Evolutionary conservation across 1,140 invertebrate species (phyloP), one percentile per base, ranked within the genome.

Genomic region (Drosophila busckii): DNA sequence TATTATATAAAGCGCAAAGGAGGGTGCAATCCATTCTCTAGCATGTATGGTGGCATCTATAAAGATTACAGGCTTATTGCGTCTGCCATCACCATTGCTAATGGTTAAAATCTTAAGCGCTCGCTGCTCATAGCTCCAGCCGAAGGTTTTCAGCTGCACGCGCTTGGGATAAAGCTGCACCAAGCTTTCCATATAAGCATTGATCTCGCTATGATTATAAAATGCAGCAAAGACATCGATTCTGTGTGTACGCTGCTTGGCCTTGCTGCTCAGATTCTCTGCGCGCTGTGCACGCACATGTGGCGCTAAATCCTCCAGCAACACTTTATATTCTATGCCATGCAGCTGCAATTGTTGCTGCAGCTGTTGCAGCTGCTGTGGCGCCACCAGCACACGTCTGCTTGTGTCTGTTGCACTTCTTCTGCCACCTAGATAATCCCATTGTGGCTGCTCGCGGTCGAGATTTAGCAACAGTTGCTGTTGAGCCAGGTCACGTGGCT

Each of bases 1-100:
- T 4, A 93, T 90, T 12, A 93, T 89, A 80, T 91, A 93, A 1
- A 92, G 64, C 8, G 90, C 90, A 0, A 90, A 89, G 0, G 92
- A 91, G 1, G 92, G 90, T 0, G 92, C 89, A 15, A 93, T 90
- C 93, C 93, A 94, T 88, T 94, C 93, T 37, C 93, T 85, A 0
- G 92, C 92, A 85, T 94, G 92, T 2, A 90, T 88, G n/a, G 88
- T 88, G 9, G 89, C 89, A 59, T 91, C 90, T 4, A 90, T 88
- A 1, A 91, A 73, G 37, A 91, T 89, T 3, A 90, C 88, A 0
- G 88, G 89, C 53, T 91, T 91, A 9, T 78, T 68, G 1, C 67
- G 5, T 0, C 52, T 46, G 2, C 82, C 63, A 55, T 85, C 76
- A 3, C 82, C 70, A 28, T 80, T 85, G 16, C 88, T 89, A 26